A percentile compares a stretch with the other conserved stretches of the same genome.
Evolutionary conservation across 2,113 vertebrate species (phyloP).

Genomic region (Hippotragus niger): DNA sequence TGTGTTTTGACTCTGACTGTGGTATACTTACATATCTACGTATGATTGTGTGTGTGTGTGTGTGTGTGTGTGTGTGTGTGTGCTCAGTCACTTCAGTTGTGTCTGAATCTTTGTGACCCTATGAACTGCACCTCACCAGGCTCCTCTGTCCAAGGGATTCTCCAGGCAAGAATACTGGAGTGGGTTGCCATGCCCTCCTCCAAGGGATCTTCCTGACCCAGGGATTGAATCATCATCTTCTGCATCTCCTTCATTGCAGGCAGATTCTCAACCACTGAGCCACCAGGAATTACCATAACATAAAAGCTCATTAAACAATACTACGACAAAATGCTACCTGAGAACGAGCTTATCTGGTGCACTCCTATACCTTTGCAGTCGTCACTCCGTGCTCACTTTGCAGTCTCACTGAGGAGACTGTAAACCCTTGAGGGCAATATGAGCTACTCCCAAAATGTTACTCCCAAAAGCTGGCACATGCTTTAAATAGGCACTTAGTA

Average conservation of each 20-base stretch:
- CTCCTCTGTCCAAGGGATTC: background rate
- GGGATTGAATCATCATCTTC: background rate
- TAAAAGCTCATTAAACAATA: background rate
- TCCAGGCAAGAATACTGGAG: background rate
- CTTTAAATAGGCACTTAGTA: background rate
- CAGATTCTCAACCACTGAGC: background rate
- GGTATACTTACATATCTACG: background rate
- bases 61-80: too few relatives aligned
- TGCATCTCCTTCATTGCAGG: background rate
- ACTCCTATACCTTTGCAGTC: background rate
- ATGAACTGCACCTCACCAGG: background rate
- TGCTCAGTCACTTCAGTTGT: background rate
- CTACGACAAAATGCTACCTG: background rate
- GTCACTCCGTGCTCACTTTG: background rate
- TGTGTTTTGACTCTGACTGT: background rate
- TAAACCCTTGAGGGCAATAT: background rate
- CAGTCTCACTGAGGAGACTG: background rate
- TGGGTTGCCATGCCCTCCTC: background rate
- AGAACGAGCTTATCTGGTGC: background rate
- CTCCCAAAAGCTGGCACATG: background rate
- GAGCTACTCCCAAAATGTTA: background rate
- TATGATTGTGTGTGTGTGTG: background rate
- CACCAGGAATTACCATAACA: background rate
- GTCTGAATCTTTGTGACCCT: background rate
- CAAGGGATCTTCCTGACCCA: background rate